Evolutionary conservation across 2,113 vertebrate species (phyloP).

Genomic region (Oxyura jamaicensis): DNA sequence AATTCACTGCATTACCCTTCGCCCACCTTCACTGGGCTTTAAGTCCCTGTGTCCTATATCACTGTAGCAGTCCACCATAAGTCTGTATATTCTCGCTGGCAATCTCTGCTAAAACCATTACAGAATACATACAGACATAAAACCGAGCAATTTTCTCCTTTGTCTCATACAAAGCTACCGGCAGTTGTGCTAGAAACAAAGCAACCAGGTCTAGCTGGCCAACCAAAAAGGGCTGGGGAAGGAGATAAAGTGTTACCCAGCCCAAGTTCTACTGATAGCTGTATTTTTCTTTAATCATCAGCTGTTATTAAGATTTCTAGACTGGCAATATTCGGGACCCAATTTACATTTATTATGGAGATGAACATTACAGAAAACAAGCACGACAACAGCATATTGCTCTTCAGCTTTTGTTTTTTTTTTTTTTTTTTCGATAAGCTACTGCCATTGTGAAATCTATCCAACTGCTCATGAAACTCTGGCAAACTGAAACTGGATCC

Average conservation of each 20-base stretch:
- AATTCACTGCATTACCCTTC: background rate
- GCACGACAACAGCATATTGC: background rate
- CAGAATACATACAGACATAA: background rate
- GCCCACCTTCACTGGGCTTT: background rate
- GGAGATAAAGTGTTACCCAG: background rate
- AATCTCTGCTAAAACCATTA: background rate
- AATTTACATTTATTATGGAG: background rate
- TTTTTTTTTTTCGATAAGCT: background rate
- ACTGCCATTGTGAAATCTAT: background rate
- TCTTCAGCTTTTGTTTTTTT: background rate
- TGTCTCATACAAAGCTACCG: background rate
- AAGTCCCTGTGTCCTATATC: background rate
- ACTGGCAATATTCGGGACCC: background rate
- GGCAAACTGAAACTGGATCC: constrained; percentile 46
- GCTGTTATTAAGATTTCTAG: background rate
- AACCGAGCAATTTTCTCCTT: background rate
- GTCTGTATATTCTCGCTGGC: background rate
- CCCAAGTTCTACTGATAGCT: background rate
- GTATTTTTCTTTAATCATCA: background rate
- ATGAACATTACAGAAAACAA: background rate
- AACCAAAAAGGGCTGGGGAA: background rate
- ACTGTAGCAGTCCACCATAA: background rate
- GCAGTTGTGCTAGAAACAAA: background rate
- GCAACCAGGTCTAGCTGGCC: background rate
- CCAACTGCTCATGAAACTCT: constrained; percentile 33